Conservation (phyloP, 2,797 vertebrate species). For the Anniella stebbinsi region DNA sequence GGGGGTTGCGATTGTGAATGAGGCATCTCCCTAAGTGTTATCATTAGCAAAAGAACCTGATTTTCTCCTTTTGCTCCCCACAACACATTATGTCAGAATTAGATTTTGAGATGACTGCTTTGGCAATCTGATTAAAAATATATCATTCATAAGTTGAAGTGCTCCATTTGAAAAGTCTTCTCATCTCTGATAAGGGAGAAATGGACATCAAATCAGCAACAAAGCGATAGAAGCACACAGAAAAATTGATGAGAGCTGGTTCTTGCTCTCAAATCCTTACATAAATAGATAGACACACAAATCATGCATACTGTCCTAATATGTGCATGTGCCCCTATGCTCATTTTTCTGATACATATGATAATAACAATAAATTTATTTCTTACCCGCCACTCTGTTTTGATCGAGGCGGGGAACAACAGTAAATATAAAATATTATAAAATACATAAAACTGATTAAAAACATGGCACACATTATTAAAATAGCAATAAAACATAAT, state of each 20-base stretch:
- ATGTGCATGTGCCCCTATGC: not conserved
- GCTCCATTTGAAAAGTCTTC: constrained; percentile 37
- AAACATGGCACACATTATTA: too few relatives aligned
- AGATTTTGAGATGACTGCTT: constrained; percentile 4
- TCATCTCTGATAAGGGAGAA: not conserved
- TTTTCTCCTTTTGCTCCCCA: too few relatives aligned
- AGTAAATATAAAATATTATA: too few relatives aligned
- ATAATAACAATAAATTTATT: too few relatives aligned
- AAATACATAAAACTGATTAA: too few relatives aligned
- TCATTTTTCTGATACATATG: not conserved
- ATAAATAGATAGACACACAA: not conserved
- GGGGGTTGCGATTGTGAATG: too few relatives aligned
- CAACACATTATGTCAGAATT: not conserved
- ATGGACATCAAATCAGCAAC: constrained; percentile 9
- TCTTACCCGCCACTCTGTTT: too few relatives aligned
- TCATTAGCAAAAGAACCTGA: not conserved
- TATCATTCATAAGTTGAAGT: not conserved
- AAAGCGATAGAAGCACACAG: not conserved
- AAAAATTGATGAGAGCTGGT: not conserved
- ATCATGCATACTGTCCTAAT: not conserved
- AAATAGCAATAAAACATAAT: too few relatives aligned
- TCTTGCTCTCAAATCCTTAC: not conserved
- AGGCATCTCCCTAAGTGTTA: too few relatives aligned
- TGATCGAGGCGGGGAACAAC: too few relatives aligned
- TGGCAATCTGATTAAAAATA: not conserved